Base-by-base conservation (phyloP, 2,888 invertebrate species). In the Epirrita christyi region DNA sequence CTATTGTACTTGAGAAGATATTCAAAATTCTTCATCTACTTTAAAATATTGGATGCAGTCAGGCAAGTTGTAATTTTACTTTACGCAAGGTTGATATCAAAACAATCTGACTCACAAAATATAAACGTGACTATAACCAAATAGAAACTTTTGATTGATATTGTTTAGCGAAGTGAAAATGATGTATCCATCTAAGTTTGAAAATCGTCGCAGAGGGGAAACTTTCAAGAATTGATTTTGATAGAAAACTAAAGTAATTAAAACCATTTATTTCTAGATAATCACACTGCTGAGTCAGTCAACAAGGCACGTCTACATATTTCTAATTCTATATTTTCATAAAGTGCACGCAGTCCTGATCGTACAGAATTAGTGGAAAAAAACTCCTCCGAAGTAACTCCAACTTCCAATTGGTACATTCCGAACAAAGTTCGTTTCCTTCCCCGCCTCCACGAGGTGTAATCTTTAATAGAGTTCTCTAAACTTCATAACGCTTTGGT, bases 401-500 rank as follows among this genome's bases (percentile, higher is more conserved):
- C 5, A 13, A 14, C 14, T 38, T 38, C 38, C 38, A 38, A 38
- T 38, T 38, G 38, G 38, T 38, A 38, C 14, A 14, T 14, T 38
- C 14, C 13, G 7, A 38, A 38, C 38, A 38, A 38, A 38, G 14
- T 38, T 38, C 13, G 38, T 6, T 14, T 38, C 14, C 14, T 14
- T 38, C 14, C 14, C 38, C 14, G 14, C 7, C 7, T 38, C 8
- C 14, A 14, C 14, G 14, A 38, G 38, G 38, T 75, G 68, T 76
- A 81, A 77, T 82, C 51, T 44, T 51, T 51, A 44, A 51, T 78
- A 68, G 68, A 71, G 69, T 81, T 83, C 79, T 83, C 75, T 80
- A n/a, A 81, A 45, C 36, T 50, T 37, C 28, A 44, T 43, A 37
- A 44, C 42, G 50, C 41, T 49, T 36, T 36, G 14, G 36, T 27